A percentile compares a stretch with the other conserved stretches of the same genome.
phyloP scores from a whole-genome alignment of 2,888 invertebrate genomes.

The Troides oblongomaculatus region DNA sequence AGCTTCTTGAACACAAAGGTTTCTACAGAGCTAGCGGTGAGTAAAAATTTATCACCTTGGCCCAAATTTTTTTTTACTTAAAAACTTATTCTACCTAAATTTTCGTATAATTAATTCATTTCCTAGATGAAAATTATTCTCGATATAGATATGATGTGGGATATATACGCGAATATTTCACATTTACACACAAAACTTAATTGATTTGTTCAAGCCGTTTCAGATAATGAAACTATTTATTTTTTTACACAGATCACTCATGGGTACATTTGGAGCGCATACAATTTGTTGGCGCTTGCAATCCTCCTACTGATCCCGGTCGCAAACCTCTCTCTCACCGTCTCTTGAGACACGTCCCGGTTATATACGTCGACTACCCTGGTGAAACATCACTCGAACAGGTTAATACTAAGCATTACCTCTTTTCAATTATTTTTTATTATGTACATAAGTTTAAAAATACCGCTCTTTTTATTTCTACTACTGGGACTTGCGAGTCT shows the following conservation, averaged over 20 bases:
- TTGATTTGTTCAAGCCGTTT: no score
- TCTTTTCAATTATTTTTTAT: not conserved
- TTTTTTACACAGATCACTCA: conserved; percentile 85
- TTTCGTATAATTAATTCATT: no score
- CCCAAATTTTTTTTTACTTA: not conserved
- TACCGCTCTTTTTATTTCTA: no score
- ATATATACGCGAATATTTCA: no score
- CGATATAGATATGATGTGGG: no score
- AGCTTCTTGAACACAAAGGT: conserved; percentile 97
- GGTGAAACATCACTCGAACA: conserved; percentile 98
- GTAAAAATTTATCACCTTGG: conserved; percentile 20
- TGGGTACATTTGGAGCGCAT: conserved; percentile 99
- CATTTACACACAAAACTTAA: no score
- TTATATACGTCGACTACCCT: conserved; percentile 99
- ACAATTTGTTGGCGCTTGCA: conserved; percentile 99
- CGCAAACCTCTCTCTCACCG: conserved; percentile 95
- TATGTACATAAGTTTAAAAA: not conserved
- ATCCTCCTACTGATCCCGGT: conserved; percentile 99
- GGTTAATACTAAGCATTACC: conserved; percentile 51
- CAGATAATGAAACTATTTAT: no score
- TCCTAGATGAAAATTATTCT: no score
- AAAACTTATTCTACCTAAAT: no score
- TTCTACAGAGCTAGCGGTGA: conserved; percentile 89
- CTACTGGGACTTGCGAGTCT: no score
- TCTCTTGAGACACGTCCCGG: conserved; percentile 96